These are phyloP conservation scores for Aleiodes sp. DNA, from an alignment of 1,140 invertebrate genomes.

Conservation along the genomic window DNA sequence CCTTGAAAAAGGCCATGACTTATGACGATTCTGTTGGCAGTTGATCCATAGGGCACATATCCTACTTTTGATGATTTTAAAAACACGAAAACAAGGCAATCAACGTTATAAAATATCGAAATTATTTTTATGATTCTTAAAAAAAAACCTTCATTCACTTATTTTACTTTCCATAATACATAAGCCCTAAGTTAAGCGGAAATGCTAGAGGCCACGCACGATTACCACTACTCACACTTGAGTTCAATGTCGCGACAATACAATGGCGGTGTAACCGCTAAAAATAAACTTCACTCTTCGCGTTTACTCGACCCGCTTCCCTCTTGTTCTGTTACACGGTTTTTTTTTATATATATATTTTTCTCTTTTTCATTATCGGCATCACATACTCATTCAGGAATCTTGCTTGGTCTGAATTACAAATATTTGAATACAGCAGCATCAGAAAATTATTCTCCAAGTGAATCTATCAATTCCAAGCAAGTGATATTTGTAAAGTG, in stretches of 20 bases:
- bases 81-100: neutral
- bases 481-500: too few relatives aligned
- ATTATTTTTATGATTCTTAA: neutral
- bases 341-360: slow-evolving; percentile 13
- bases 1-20: neutral
- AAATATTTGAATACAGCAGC: too few relatives aligned
- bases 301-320: slow-evolving; percentile 18
- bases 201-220: slow-evolving; percentile 21
- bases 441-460: too few relatives aligned
- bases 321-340: slow-evolving; percentile 12
- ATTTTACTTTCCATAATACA: slow-evolving; percentile 5
- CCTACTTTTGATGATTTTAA: neutral
- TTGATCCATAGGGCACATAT: too few relatives aligned
- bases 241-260: slow-evolving; percentile 60
- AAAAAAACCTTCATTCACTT: neutral
- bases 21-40: neutral
- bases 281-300: slow-evolving; percentile 55
- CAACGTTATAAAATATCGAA: neutral
- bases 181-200: slow-evolving; percentile 18
- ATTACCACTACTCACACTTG: slow-evolving; percentile 21
- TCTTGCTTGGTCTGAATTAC: too few relatives aligned
- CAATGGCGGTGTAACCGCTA: slow-evolving; percentile 63
- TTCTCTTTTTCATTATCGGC: neutral
- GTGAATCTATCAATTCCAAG: too few relatives aligned
- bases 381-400: neutral